Base-by-base conservation (phyloP, 2,888 invertebrate genomes). In the Junonia oenone region DNA sequence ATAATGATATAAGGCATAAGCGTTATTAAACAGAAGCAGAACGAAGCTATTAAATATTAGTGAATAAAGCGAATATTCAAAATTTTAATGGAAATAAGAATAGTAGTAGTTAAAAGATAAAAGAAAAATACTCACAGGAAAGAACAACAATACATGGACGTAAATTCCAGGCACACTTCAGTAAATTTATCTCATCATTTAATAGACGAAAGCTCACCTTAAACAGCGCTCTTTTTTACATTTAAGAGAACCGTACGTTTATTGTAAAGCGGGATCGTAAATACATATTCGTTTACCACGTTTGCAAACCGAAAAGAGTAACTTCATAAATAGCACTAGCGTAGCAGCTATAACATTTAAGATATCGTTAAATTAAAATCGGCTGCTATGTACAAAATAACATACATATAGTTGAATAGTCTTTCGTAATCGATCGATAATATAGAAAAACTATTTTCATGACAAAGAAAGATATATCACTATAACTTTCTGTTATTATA, bases 131-230 rank as follows among this genome's bases (percentile, higher is more conserved):
- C 91, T 91, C 72, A 91, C 91, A 91, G 87, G 71, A 90, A 87
- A 62, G 91, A 91, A 75, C 91, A 91, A 90, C 91, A 91, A 87
- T 90, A 90, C 91, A 91, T 91, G 84, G 90, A 88, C 81, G 83
- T 80, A 60, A 69, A 65, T 66, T 70, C 66, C 63, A 63, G 62
- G 56, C 56, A 56, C 58, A 62, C 63, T 56, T 56, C 54, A 56
- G 58, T 53, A 55, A 60, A 62, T 51, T 63, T 58, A 62, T 59
- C 56, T 62, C 63, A 63, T 63, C 48, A 55, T 63, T 59, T 54
- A 52, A 56, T 37, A 53, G 43, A 55, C 47, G 37, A 46, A 50
- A 58, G 61, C 61, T 61, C 61, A 61, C 61, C 61, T 61, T 58
- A 58, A 51, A 45, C 31, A 47, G 52, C 27, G 46, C 27, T 58